phyloP scores from a whole-genome alignment of 2,797 vertebrate species.

The Phalloptychus januarius region DNA sequence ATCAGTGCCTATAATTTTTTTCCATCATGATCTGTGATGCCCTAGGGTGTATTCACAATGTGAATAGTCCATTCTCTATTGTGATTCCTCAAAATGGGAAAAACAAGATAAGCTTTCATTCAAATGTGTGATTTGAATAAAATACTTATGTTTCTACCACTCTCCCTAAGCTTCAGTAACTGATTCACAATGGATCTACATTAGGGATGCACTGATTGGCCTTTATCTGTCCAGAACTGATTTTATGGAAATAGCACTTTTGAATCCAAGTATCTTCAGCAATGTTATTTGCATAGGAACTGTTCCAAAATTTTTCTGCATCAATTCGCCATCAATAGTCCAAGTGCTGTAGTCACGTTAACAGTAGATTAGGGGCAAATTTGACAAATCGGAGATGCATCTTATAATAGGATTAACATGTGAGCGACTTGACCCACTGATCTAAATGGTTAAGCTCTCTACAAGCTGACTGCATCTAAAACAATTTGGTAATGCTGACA shows the following conservation, averaged over 20 bases:
- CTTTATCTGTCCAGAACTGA: background rate
- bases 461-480: conserved; percentile 45
- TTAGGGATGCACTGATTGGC: background rate
- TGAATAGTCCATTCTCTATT: background rate
- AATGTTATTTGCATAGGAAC: background rate
- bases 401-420: conserved; percentile 70
- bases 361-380: conserved; percentile 68
- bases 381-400: conserved; percentile 61
- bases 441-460: conserved; percentile 67
- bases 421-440: conserved; percentile 74
- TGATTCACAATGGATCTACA: background rate
- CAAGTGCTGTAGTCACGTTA: conserved; percentile 33
- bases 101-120: background rate
- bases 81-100: background rate
- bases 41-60: no score
- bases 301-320: background rate
- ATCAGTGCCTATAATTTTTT: background rate
- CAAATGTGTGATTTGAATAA: background rate
- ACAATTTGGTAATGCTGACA: conserved; percentile 28
- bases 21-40: background rate
- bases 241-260: background rate
- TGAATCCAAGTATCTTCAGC: background rate
- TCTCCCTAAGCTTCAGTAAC: background rate
- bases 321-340: conserved; percentile 12
- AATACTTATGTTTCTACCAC: background rate